phyloP scores from a whole-genome alignment of 2,797 vertebrate genomes.

The Schizopygopsis pylzovi region DNA sequence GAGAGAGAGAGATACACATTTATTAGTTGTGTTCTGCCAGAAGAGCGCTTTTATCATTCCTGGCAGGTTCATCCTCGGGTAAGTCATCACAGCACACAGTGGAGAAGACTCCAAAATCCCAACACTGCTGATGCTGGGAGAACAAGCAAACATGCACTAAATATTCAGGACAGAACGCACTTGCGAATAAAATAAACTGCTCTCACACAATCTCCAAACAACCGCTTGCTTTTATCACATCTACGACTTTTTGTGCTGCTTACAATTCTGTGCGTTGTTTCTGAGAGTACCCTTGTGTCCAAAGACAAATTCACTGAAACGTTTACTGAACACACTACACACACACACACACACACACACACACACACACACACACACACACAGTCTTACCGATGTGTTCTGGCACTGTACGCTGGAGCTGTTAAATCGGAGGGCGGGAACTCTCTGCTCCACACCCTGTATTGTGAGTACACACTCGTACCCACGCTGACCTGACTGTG shows the following conservation, averaged over 20 bases:
- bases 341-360: not conserved
- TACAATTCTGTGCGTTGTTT: conserved; percentile 18
- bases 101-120: conserved; percentile 34
- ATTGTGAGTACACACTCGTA: conserved; percentile 95
- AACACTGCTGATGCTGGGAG: conserved; percentile 34
- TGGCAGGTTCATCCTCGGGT: conserved; percentile 48
- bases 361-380: conserved; percentile 26
- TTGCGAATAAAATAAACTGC: conserved; percentile 16
- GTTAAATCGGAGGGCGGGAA: conserved; percentile 95
- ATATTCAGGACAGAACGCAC: conserved; percentile 40
- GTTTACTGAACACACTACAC: conserved; percentile 28
- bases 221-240: conserved; percentile 21
- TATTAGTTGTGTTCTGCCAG: conserved; percentile 50
- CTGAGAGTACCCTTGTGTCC: conserved; percentile 39
- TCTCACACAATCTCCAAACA: conserved; percentile 34
- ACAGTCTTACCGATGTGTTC: conserved; percentile 90
- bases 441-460: conserved; percentile 90
- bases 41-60: conserved; percentile 55
- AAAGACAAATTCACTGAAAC: conserved; percentile 53
- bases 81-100: conserved; percentile 45
- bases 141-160: conserved; percentile 33
- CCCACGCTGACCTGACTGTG: conserved; percentile 93
- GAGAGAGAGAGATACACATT: conserved; percentile 19
- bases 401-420: conserved; percentile 98
- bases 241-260: conserved; percentile 19